Conservation (phyloP, 2,888 invertebrate genomes). For the Venusia cambrica region DNA sequence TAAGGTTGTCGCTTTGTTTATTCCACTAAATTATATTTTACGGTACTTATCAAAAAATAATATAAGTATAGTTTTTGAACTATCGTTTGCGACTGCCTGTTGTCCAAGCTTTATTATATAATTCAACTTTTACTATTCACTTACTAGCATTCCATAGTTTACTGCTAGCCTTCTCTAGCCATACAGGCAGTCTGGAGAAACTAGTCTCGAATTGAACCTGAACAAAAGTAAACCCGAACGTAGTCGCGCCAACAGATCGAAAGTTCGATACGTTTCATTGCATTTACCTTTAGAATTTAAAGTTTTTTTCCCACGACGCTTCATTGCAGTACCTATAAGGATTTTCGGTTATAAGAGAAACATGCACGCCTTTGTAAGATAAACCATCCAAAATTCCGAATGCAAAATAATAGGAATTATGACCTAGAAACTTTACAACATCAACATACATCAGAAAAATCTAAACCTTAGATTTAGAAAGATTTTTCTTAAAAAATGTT, state of each 20-base stretch:
- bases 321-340: constrained; percentile 9
- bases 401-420: too few species aligned
- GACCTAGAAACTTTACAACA: too few species aligned
- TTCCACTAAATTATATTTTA: background rate
- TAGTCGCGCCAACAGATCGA: constrained; percentile 38
- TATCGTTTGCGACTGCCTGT: constrained; percentile 4
- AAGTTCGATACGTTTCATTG: constrained; percentile 40
- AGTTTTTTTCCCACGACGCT: constrained; percentile 35
- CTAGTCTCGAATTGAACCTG: constrained; percentile 25
- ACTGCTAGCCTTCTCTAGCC: constrained; percentile 21
- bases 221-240: constrained; percentile 43
- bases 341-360: constrained; percentile 18
- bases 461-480: too few species aligned
- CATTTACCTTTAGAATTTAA: constrained; percentile 29
- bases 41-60: background rate
- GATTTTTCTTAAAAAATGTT: too few species aligned
- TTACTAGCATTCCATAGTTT: constrained; percentile 14
- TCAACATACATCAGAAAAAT: too few species aligned
- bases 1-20: constrained; percentile 13
- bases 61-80: constrained; percentile 8
- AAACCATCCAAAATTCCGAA: too few species aligned
- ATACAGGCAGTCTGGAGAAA: too few species aligned
- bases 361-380: too few species aligned
- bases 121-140: constrained; percentile 14
- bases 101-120: constrained; percentile 13